These are phyloP conservation scores for Indri indri DNA, from an alignment of 2,113 vertebrate species.

Conservation along the genomic window DNA sequence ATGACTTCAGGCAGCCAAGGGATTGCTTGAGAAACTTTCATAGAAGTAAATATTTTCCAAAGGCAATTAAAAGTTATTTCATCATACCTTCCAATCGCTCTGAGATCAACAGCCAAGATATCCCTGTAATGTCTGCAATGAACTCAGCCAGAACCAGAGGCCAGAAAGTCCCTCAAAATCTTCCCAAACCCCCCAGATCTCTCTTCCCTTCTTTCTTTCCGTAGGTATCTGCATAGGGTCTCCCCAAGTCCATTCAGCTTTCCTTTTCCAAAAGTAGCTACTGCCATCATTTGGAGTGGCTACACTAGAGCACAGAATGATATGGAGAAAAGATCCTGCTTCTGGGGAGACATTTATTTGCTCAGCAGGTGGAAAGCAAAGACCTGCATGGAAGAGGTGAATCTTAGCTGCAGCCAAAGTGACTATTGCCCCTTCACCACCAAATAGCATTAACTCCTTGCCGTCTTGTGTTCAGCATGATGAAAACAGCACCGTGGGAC, in stretches of 20 bases:
- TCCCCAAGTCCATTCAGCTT: neutral
- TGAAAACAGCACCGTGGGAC: neutral
- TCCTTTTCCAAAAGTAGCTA: neutral
- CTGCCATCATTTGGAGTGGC: neutral
- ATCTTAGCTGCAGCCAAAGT: neutral
- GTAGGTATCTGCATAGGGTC: neutral
- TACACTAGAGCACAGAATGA: neutral
- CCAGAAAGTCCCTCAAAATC: neutral
- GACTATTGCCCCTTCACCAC: neutral
- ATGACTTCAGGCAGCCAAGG: neutral
- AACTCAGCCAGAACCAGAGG: neutral
- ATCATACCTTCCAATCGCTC: neutral
- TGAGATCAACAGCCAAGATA: neutral
- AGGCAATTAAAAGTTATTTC: constrained; percentile 23
- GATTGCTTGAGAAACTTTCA: neutral
- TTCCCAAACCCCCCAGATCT: neutral
- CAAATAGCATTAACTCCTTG: neutral
- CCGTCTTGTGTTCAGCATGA: neutral
- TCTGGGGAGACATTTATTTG: constrained; percentile 17
- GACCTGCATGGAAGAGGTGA: neutral
- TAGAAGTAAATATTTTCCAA: constrained; percentile 23
- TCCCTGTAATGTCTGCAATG: neutral
- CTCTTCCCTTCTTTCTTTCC: neutral
- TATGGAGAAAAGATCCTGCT: neutral
- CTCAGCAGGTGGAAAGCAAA: neutral